A percentile compares a stretch with the other conserved stretches of the same genome.
These are phyloP conservation scores for Physella acuta DNA, from an alignment of 1,140 invertebrate genomes.

Conservation along the genomic window DNA sequence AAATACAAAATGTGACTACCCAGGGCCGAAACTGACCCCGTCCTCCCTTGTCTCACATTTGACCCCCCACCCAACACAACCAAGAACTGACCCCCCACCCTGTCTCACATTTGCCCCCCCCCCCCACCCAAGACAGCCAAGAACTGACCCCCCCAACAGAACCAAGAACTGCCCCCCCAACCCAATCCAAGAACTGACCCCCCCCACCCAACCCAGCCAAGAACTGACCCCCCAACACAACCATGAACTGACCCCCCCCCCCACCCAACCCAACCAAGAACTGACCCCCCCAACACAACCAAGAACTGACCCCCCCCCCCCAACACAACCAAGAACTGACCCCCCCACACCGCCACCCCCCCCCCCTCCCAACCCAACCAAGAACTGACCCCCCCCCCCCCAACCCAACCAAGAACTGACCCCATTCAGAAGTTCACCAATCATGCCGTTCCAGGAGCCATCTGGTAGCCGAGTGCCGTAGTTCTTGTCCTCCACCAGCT, in stretches of 20 bases:
- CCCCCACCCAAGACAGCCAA: background rate
- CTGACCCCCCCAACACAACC: constrained; percentile 66
- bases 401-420: constrained; percentile 62
- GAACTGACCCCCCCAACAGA: background rate
- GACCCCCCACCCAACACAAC: background rate
- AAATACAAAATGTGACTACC: too few species aligned
- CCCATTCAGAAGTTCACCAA: constrained; percentile 89
- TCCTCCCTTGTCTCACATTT: background rate
- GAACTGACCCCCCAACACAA: background rate
- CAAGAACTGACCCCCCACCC: background rate
- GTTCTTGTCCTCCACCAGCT: constrained; percentile 87
- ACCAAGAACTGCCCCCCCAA: background rate
- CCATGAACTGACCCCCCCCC: too few species aligned
- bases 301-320: background rate
- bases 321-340: background rate
- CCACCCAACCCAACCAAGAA: background rate
- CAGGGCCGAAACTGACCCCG: background rate
- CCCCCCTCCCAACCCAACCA: background rate
- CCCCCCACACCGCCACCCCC: background rate
- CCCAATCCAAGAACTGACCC: background rate
- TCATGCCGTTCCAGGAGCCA: constrained; percentile 95
- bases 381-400: constrained; percentile 61
- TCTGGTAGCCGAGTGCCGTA: constrained; percentile 70
- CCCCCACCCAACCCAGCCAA: background rate
- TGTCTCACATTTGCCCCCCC: background rate